Conservation (phyloP, 2,797 vertebrate species). For the Macropus fuliginosus region DNA sequence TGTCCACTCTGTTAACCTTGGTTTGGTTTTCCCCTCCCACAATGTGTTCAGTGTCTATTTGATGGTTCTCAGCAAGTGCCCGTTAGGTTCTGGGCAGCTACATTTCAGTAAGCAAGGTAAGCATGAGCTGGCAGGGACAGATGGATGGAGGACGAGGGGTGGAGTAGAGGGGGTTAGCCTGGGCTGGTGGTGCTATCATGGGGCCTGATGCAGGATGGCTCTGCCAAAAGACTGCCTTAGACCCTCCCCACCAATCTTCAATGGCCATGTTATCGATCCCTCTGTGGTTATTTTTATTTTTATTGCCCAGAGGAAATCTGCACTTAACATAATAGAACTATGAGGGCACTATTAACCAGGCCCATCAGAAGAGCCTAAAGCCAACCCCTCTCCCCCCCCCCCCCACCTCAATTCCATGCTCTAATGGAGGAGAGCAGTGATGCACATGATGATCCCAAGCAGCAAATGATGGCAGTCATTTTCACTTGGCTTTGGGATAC, state of each 20-base stretch:
- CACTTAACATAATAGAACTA: conserved; percentile 20
- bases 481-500: neutral
- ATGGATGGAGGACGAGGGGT: conserved; percentile 47
- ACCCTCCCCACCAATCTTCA: neutral
- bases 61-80: neutral
- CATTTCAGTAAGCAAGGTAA: conserved; percentile 60
- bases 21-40: neutral
- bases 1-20: neutral
- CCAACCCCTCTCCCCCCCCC: neutral
- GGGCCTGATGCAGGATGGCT: neutral
- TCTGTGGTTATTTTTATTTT: conserved; percentile 48
- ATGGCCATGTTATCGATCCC: conserved; percentile 11
- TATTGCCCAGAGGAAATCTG: conserved; percentile 43
- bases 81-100: conserved; percentile 33
- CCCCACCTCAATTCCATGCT: neutral
- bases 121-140: conserved; percentile 57
- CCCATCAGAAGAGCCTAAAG: neutral
- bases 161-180: neutral
- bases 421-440: neutral
- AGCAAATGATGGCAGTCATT: accelerated
- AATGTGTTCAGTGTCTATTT: conserved; percentile 4
- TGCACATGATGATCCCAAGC: neutral
- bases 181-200: neutral
- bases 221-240: neutral
- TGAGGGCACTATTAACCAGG: neutral